These are phyloP conservation scores for Oscheius sp. DNA, from an alignment of 2,888 invertebrate species.

Conservation along the genomic window DNA sequence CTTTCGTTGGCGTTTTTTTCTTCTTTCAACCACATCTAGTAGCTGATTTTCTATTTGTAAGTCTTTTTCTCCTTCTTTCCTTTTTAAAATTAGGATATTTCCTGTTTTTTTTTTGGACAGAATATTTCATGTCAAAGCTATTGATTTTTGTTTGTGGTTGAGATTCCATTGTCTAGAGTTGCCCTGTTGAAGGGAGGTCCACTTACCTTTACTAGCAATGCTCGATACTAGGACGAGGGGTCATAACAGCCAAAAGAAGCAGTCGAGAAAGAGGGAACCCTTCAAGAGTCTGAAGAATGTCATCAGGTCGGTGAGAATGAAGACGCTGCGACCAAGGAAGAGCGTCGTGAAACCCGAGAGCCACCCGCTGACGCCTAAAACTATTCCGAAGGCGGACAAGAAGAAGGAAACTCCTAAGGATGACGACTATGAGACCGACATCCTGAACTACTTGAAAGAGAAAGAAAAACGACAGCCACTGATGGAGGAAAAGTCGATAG, in stretches of 20 bases:
- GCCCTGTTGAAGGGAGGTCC: background rate
- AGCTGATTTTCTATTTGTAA: conserved; percentile 65
- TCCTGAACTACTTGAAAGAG: background rate
- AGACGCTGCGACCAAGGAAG: background rate
- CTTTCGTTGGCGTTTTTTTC: conserved; percentile 51
- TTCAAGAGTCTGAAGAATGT: too few species aligned
- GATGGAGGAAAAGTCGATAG: background rate
- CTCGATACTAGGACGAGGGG: background rate
- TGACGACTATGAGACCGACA: background rate
- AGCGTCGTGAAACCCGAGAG: background rate
- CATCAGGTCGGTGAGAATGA: too few species aligned
- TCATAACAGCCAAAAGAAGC: too few species aligned
- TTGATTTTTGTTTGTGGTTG: background rate
- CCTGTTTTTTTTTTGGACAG: background rate
- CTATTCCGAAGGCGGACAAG: background rate
- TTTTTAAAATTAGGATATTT: background rate
- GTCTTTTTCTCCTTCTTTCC: conserved; percentile 38
- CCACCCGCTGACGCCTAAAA: too few species aligned
- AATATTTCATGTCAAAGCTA: too few species aligned
- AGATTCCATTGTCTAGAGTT: background rate
- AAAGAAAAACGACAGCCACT: background rate
- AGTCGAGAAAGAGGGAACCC: too few species aligned
- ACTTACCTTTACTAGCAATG: background rate
- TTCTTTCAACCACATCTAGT: conserved; percentile 59
- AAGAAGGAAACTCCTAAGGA: background rate